phyloP scores from a whole-genome alignment of 2,888 invertebrate genomes.

The Agrochola lota region DNA sequence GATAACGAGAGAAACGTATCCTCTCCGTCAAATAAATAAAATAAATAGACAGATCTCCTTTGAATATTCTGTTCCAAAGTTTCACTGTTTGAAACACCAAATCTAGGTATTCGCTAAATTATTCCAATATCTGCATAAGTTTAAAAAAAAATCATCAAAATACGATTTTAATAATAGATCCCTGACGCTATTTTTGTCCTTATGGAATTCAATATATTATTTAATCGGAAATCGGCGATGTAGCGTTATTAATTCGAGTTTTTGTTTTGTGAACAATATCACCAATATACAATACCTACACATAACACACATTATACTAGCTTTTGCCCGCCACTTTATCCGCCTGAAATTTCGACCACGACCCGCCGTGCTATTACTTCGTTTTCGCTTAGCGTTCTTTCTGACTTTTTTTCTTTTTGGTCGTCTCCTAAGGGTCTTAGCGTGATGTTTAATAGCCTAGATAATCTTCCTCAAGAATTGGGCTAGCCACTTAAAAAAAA shows the following conservation, averaged over 20 bases:
- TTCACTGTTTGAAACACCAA: not conserved
- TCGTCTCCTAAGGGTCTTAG: too few relatives aligned
- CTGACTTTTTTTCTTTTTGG: too few relatives aligned
- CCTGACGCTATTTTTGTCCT: not conserved
- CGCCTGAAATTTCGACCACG: too few relatives aligned
- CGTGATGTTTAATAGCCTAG: too few relatives aligned
- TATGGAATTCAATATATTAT: not conserved
- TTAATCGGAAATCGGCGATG: not conserved
- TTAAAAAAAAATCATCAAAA: not conserved
- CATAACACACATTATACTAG: not conserved
- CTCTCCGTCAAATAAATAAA: not conserved
- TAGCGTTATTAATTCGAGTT: not conserved
- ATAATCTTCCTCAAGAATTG: too few relatives aligned
- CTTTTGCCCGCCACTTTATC: too few relatives aligned
- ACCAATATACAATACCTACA: not conserved
- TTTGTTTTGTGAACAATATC: not conserved
- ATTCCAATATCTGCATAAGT: not conserved
- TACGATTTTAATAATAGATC: not conserved
- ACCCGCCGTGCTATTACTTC: too few relatives aligned
- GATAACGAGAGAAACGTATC: too few relatives aligned
- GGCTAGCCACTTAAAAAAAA: too few relatives aligned
- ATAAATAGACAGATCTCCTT: not conserved
- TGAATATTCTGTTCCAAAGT: not conserved
- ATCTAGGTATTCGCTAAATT: not conserved
- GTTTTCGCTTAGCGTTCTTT: too few relatives aligned